Evolutionary conservation across 2,888 invertebrate genomes (phyloP).

Genomic region (Ennomos erosarius): DNA sequence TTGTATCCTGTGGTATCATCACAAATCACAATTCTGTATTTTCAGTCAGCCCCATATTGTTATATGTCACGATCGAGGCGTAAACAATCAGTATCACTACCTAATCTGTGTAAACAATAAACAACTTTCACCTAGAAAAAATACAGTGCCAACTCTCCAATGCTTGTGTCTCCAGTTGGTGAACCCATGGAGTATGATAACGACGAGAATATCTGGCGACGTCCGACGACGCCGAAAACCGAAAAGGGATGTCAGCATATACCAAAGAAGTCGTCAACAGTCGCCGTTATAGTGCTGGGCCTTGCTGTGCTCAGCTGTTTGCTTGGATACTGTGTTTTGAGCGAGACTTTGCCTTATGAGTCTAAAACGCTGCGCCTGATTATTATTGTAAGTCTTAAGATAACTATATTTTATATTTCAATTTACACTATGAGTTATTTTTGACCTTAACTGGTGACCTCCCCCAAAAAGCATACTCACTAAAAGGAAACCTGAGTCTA

Average conservation of each 20-base stretch:
- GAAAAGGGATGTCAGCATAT: slow-evolving; percentile 63
- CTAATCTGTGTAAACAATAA: no score
- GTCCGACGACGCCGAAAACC: slow-evolving; percentile 60
- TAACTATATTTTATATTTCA: no score
- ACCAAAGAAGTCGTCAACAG: slow-evolving; percentile 67
- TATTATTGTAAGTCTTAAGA: slow-evolving; percentile 64
- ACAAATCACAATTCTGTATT: no score
- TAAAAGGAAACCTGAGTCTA: no score
- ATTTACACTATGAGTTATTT: no score
- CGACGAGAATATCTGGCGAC: slow-evolving; percentile 74
- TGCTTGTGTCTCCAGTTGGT: slow-evolving; percentile 12
- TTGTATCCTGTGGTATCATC: no score
- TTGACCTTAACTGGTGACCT: no score
- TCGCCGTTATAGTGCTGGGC: slow-evolving; percentile 74
- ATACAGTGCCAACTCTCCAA: neutral
- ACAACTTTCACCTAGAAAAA: no score
- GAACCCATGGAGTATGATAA: slow-evolving; percentile 74
- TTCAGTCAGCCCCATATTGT: no score
- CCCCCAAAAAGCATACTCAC: no score
- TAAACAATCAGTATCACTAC: no score
- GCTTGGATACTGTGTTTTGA: slow-evolving; percentile 78
- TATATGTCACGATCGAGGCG: no score
- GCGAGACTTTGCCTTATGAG: slow-evolving; percentile 77
- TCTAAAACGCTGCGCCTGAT: slow-evolving; percentile 76
- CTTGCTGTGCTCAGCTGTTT: slow-evolving; percentile 78